Base-by-base conservation (phyloP, 2,113 vertebrate genomes). In the Rattus rattus region DNA sequence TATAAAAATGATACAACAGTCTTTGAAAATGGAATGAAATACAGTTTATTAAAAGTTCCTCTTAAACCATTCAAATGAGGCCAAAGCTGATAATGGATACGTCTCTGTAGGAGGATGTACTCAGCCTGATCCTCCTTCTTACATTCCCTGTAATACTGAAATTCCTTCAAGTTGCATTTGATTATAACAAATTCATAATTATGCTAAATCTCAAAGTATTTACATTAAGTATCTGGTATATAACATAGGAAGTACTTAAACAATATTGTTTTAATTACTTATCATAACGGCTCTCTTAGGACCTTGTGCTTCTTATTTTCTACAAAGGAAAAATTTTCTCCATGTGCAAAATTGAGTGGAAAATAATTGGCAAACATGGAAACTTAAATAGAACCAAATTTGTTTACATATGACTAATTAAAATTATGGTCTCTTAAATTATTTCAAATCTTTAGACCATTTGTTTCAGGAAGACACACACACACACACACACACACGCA, bases 341-440 rank as follows among this genome's bases (percentile, higher is more conserved):
- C 39, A 39, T 72, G 49, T n/a, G 19, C 14, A 81, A 33, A 17
- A 73, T 0, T 73, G 30, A 95, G 10, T 69, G 8, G 52, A 59
- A 94, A 96, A 80, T 79, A 47, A 61, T 14, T 87, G 12, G 12
- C 4, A 94, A 89, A 94, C 63, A 90, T 63, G 73, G 92, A 90
- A 67, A 91, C 56, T 36, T 73, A 63, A 72, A 47, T 70, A 49
- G 11, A 80, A 28, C 36, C 14, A 6, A 65, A 69, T 90, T 72
- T 81, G 20, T 61, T 94, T 92, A 49, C 7, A 77, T 8, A 49
- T n/a, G 80, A 33, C 9, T 69, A 91, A 30, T 94, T 77, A 90
- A 43, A 14, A 52, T 87, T 81, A 1, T 85, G 77, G 49, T 92
- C 43, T 61, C 59, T 81, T 61, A 80, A 94, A 79, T 47, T 73